Conservation (phyloP, 2,797 vertebrate species). For the Rhynchonycteris naso region DNA sequence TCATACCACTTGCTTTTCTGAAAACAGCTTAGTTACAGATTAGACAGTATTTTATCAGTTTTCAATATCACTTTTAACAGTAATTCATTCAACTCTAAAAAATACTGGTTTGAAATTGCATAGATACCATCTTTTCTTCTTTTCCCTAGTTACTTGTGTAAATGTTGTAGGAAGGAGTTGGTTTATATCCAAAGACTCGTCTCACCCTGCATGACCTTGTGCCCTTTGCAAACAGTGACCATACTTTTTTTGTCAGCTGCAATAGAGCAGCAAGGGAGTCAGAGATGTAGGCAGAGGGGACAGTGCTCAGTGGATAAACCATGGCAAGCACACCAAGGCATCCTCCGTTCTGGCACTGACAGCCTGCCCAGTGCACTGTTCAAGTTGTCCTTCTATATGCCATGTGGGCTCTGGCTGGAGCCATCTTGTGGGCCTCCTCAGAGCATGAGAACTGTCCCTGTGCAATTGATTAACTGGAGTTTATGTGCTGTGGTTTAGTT, state of each 20-base stretch:
- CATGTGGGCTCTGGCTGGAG: background rate
- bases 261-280: background rate
- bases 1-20: conserved; percentile 48
- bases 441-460: background rate
- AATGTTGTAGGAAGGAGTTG: background rate
- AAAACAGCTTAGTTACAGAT: conserved; percentile 54
- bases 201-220: background rate
- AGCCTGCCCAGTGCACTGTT: background rate
- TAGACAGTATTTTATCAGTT: conserved; percentile 52
- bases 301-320: background rate
- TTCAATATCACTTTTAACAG: conserved; percentile 51
- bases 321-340: rapidly evolving
- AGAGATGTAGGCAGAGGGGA: background rate
- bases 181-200: background rate
- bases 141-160: background rate
- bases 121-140: background rate
- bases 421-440: background rate
- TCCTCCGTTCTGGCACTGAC: background rate
- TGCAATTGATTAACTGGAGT: background rate
- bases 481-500: background rate
- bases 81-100: background rate
- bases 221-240: background rate
- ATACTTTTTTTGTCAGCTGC: background rate
- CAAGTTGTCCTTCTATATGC: background rate
- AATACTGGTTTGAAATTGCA: background rate